phyloP scores from a whole-genome alignment of 2,797 vertebrate genomes.

The Coluber constrictor region DNA sequence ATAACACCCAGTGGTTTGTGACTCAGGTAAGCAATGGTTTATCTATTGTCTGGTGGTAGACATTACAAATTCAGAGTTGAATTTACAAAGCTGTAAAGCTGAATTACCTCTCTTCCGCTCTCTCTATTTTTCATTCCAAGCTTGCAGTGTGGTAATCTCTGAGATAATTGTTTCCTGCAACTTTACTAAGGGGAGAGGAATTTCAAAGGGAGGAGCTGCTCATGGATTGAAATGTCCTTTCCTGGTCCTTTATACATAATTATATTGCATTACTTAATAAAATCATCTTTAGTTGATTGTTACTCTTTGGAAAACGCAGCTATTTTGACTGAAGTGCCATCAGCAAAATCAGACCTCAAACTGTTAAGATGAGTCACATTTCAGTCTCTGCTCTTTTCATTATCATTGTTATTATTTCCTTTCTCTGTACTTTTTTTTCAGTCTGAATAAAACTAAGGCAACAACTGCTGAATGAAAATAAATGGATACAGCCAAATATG shows the following conservation, averaged over 20 bases:
- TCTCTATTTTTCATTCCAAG: neutral
- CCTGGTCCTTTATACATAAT: constrained; percentile 6
- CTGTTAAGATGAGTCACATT: constrained; percentile 56
- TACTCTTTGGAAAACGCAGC: constrained; percentile 50
- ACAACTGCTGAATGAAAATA: constrained; percentile 53
- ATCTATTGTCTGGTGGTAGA: neutral
- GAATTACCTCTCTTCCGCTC: neutral
- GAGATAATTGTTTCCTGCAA: neutral
- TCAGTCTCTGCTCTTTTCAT: constrained; percentile 58
- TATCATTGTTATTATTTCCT: constrained; percentile 2
- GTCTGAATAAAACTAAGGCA: constrained; percentile 48
- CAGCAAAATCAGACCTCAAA: constrained; percentile 57
- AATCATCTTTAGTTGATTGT: constrained; percentile 39
- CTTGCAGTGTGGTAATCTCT: neutral
- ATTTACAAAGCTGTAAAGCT: neutral
- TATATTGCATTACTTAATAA: constrained; percentile 45
- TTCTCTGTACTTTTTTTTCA: constrained; percentile 49
- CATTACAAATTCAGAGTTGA: neutral
- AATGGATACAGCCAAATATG: constrained; percentile 57
- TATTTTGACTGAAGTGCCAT: constrained; percentile 53
- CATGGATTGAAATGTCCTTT: neutral
- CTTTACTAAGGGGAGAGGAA: neutral
- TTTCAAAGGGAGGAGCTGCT: neutral
- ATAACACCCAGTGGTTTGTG: neutral
- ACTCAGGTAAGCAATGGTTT: neutral